Evolutionary conservation across 2,113 vertebrate species (phyloP).

Genomic region (Pavo muticus): DNA sequence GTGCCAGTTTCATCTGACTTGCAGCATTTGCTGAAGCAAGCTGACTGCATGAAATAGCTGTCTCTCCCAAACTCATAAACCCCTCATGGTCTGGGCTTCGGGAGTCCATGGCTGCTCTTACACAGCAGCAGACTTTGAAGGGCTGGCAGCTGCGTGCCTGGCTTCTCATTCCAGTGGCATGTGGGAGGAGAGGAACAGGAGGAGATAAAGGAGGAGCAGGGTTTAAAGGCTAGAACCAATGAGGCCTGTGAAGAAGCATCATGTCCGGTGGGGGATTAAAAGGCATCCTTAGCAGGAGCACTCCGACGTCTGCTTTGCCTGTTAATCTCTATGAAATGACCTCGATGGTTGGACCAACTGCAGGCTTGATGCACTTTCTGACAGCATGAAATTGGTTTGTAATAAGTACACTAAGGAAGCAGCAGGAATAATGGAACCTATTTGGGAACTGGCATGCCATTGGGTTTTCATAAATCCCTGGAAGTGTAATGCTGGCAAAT

Average conservation of each 20-base stretch:
- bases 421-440: conserved; percentile 1
- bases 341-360: neutral
- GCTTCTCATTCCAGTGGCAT: neutral
- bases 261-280: neutral
- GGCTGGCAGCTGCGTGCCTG: neutral
- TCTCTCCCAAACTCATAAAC: neutral
- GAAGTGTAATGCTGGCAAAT: conserved; percentile 43
- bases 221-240: neutral
- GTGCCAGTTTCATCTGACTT: neutral
- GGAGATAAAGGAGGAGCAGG: neutral
- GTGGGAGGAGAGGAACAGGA: neutral
- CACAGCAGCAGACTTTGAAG: neutral
- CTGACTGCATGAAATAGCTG: neutral
- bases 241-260: neutral
- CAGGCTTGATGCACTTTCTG: neutral
- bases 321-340: neutral
- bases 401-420: neutral
- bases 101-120: neutral
- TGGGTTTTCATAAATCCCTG: conserved; percentile 40
- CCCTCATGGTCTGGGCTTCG: neutral
- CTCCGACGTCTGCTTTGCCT: neutral
- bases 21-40: neutral
- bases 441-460: neutral
- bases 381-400: conserved; percentile 12
- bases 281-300: neutral